Base-by-base conservation (phyloP, 2,113 vertebrate genomes). In the Boleophthalmus pectinirostris region DNA sequence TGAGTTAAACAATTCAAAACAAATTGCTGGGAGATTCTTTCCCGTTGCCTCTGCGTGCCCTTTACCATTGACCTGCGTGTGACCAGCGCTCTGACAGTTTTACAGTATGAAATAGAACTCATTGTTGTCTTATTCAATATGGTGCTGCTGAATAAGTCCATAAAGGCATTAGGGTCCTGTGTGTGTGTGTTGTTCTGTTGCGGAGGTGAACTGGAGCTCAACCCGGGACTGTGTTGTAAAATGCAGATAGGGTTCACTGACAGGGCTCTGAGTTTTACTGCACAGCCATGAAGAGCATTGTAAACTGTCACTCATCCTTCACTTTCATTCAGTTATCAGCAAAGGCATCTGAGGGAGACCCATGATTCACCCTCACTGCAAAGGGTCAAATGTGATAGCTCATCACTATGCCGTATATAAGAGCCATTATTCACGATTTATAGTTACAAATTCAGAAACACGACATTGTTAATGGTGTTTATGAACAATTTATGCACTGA, bases 231-330 rank as follows among this genome's bases (percentile, higher is more conserved):
- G 74, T 13, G 83, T 83, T 92, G 90, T 94, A 94, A 94, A 94
- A 94, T 93, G 93, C 84, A 92, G 90, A 92, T 87, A 60, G 90
- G 88, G 89, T 92, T 93, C 92, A 92, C 84, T 84, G 79, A 64
- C 90, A 89, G 91, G 87, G 83, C 92, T 90, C 45, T 68, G 74
- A 24, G 13, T 88, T 91, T 92, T 91, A 91, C 81, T 76, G 72
- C 89, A 86, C 84, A 80, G 82, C 80, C 84, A 89, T 85, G 88
- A 86, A 82, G 85, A 16, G 74, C 83, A 70, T 89, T 90, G 90
- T 91, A 89, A 91, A 89, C 66, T 77, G 76, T 88, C 54, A 79
- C 73, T 83, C 79, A 77, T 90, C 82, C 87, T 83, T 88, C 86
- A 85, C 79, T 82, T 89, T 87, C 82, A 82, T 82, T 86, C 72